Evolutionary conservation across 2,797 vertebrate species (phyloP), one percentile per base, ranked within the genome.

Genomic region (Margarornis squamiger): DNA sequence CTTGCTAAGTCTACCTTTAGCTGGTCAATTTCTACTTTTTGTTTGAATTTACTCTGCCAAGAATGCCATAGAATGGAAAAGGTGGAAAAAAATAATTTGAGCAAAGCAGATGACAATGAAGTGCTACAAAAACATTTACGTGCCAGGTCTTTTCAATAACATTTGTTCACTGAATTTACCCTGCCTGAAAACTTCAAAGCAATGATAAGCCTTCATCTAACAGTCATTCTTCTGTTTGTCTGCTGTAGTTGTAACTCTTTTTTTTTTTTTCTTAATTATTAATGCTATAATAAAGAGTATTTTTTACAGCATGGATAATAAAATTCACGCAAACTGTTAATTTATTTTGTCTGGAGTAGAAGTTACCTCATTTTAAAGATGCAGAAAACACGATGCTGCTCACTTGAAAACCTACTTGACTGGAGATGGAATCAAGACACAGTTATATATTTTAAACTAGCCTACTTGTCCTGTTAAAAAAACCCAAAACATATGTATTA

Each of bases 21-120:
- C 67, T 67, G 86, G 24, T 54, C 23, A 66, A 11, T 62, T 79
- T 76, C 38, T 75, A 46, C 30, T 57, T 94, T 84, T 77, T 52
- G 8, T 66, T 91, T 88, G 5, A 66, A 84, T 75, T 74, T 93
- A 39, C 20, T 45, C 15, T 71, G 20, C 72, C 41, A 63, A 81
- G 51, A 86, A 66, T 34, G 24, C 30, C 8, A 16, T 41, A 38
- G 17, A 75, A 74, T 17, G 14, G 57, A 91, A 92, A 84, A 78
- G 10, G 34, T 63, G 66, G 30, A 24, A 90, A 62, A 86, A 12
- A 62, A 7, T 41, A 26, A 49, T 71, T 61, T 68, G 14, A 68
- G 32, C 8, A 58, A 78, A 79, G 30, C 39, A 30, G 18, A 23
- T 59, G 41, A 49, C 54, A 90, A 14, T 36, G 38, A 79, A 78